A percentile compares a stretch with the other conserved stretches of the same genome.
These are phyloP conservation scores for Heliornis fulica DNA, from an alignment of 2,113 vertebrate species.

Conservation along the genomic window DNA sequence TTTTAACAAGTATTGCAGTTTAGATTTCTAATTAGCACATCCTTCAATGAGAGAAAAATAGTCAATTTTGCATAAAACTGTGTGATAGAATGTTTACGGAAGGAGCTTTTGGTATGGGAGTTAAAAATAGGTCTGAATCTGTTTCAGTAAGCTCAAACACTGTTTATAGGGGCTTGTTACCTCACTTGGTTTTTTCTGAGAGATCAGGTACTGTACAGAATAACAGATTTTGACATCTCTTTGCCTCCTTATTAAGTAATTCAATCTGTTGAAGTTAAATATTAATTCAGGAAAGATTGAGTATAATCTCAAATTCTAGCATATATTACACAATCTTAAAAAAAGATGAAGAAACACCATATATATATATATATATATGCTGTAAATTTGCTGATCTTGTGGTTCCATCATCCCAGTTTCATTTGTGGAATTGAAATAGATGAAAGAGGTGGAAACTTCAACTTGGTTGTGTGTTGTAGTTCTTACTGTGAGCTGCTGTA, in stretches of 20 bases:
- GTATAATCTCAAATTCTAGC: not conserved
- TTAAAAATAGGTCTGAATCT: slow-evolving; percentile 10
- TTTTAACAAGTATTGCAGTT: not conserved
- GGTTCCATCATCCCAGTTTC: accelerated
- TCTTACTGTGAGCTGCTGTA: not conserved
- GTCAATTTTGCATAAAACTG: not conserved
- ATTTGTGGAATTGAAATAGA: not conserved
- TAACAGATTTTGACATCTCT: not conserved
- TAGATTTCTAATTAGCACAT: slow-evolving; percentile 51
- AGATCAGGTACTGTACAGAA: not conserved
- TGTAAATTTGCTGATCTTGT: not conserved
- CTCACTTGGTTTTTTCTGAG: not conserved
- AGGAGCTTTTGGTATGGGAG: not conserved
- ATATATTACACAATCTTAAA: not conserved
- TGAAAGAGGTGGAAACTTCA: not conserved
- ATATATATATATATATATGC: not conserved
- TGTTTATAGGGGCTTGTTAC: not conserved
- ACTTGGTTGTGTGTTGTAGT: not conserved
- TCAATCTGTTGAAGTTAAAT: not conserved
- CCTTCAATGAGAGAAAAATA: slow-evolving; percentile 1
- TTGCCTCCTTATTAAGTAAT: not conserved
- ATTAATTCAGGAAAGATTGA: not conserved
- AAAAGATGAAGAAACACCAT: not conserved
- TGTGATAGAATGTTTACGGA: not conserved
- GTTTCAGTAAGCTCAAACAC: not conserved